Conservation (phyloP, 2,797 vertebrate species). For the Moxostoma hubbsi region DNA sequence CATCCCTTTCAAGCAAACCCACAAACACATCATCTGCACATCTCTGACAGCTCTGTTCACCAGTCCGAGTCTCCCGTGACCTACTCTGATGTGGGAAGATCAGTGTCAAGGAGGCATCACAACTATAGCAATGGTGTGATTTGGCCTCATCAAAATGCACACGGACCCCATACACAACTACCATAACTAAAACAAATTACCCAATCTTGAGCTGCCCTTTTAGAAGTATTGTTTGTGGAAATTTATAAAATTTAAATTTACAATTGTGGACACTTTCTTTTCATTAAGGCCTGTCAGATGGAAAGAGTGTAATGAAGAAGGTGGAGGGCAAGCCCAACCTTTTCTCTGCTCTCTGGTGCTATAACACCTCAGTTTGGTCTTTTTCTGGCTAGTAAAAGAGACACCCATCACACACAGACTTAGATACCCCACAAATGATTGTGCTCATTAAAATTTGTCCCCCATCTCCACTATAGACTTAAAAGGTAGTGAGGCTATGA, state of each 20-base stretch:
- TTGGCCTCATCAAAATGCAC: conserved; percentile 32
- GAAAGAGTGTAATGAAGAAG: conserved; percentile 45
- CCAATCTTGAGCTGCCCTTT: conserved; percentile 10
- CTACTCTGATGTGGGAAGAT: conserved; percentile 35
- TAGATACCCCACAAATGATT: conserved; percentile 55
- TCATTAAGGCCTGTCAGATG: conserved; percentile 48
- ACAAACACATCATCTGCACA: conserved; percentile 52
- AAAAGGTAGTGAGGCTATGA: neutral
- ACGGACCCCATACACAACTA: neutral
- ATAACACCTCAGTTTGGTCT: conserved; percentile 79
- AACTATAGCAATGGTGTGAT: conserved; percentile 34
- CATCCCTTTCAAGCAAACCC: conserved; percentile 41
- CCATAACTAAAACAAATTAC: neutral
- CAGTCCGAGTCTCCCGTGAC: conserved; percentile 21
- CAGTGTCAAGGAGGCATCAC: conserved; percentile 31
- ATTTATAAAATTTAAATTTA: conserved; percentile 42
- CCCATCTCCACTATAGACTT: conserved; percentile 19
- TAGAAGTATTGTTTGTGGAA: conserved; percentile 30
- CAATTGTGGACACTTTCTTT: conserved; percentile 41
- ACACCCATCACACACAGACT: conserved; percentile 67
- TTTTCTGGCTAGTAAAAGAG: conserved; percentile 81
- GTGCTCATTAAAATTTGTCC: conserved; percentile 53
- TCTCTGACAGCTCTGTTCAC: conserved; percentile 30
- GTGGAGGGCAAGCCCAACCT: conserved; percentile 44
- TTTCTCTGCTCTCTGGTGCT: conserved; percentile 74